Percentiles rank a stretch among this genome's conserved stretches.
Evolutionary conservation across 2,888 invertebrate species (phyloP).

Genomic region (Lithophane socia): DNA sequence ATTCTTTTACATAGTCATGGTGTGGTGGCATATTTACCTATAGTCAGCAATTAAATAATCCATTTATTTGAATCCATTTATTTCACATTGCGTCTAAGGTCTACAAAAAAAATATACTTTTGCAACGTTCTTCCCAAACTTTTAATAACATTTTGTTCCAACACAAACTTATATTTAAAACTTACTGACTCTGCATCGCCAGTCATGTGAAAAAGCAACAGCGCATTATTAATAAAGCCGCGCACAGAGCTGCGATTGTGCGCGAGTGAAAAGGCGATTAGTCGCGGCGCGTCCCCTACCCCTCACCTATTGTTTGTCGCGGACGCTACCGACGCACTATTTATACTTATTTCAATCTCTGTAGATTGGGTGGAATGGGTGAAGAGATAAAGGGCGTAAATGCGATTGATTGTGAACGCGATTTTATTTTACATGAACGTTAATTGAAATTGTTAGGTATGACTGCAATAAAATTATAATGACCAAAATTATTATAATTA

Average conservation of each 20-base stretch:
- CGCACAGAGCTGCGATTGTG: conserved; percentile 77
- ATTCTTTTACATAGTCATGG: not conserved
- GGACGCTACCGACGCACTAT: conserved; percentile 73
- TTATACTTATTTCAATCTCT: conserved; percentile 78
- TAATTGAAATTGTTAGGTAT: not conserved
- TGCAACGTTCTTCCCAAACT: conserved; percentile 1
- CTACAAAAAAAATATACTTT: not conserved
- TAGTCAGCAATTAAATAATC: not conserved
- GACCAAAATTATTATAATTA: too few species aligned
- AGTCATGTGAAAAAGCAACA: conserved; percentile 72
- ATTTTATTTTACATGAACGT: not conserved
- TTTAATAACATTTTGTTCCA: conserved; percentile 37
- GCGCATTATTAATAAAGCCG: conserved; percentile 83
- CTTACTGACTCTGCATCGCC: conserved; percentile 64
- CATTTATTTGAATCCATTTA: not conserved
- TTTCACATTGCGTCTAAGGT: not conserved
- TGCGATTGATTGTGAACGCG: not conserved
- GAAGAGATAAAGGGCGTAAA: conserved; percentile 40
- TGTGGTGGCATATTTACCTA: not conserved
- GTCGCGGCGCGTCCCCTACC: conserved; percentile 64
- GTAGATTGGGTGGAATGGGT: conserved; percentile 55
- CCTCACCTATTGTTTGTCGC: conserved; percentile 74
- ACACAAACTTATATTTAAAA: conserved; percentile 57
- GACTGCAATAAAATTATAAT: too few species aligned
- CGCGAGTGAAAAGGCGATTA: conserved; percentile 70